Percentiles rank a stretch among this genome's conserved stretches.
Conservation (phyloP, 2,797 vertebrate species). For the Mormyrus proboscirostris region DNA sequence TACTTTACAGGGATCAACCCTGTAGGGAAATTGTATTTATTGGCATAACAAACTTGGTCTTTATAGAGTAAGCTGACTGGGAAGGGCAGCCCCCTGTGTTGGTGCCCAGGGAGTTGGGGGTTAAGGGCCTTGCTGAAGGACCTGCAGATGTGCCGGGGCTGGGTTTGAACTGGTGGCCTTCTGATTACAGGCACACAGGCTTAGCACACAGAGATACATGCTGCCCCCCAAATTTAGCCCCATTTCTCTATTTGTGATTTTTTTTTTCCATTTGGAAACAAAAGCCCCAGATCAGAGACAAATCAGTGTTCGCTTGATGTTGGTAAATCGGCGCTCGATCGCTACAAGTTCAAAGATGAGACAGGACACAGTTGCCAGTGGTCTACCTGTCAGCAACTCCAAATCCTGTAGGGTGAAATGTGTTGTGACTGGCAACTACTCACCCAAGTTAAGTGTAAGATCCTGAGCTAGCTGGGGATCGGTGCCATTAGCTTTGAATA, state of each 20-base stretch:
- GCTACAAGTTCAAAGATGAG: background rate
- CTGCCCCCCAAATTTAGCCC: background rate
- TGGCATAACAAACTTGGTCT: background rate
- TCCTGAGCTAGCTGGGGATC: background rate
- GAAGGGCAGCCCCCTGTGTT: background rate
- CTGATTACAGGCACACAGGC: background rate
- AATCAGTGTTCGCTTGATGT: background rate
- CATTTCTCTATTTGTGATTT: background rate
- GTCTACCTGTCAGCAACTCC: background rate
- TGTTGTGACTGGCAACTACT: background rate
- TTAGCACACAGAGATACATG: background rate
- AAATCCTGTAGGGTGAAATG: background rate
- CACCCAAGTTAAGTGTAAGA: background rate
- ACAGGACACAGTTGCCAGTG: background rate
- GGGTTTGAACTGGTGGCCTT: background rate
- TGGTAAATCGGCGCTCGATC: background rate
- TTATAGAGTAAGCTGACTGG: background rate
- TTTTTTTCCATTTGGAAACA: background rate
- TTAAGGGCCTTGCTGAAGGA: background rate
- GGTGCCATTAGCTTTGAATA: background rate
- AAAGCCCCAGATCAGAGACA: background rate
- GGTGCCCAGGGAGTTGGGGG: background rate
- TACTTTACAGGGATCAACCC: background rate
- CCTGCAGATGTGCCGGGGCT: background rate
- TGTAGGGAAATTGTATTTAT: background rate